These are phyloP conservation scores for Bembecia ichneumoniformis DNA, from an alignment of 2,888 invertebrate genomes.

Conservation along the genomic window DNA sequence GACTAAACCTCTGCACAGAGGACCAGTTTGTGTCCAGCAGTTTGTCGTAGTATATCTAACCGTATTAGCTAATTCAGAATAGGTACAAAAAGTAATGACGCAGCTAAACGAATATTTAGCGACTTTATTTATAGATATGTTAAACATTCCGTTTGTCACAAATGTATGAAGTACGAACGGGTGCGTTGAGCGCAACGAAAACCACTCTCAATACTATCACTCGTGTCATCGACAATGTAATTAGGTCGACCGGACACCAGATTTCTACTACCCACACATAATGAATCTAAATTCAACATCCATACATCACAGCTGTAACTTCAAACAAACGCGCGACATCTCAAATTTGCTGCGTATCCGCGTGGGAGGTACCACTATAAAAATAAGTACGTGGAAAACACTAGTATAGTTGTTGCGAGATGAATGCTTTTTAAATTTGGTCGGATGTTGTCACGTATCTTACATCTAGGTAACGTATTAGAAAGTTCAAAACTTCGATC, in stretches of 20 bases:
- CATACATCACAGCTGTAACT: conserved; percentile 28
- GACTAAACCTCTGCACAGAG: no score
- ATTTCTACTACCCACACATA: conserved; percentile 36
- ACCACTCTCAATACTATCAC: conserved; percentile 47
- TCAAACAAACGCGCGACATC: conserved; percentile 25
- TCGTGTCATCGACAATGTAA: conserved; percentile 44
- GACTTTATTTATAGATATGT: no score
- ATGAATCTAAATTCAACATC: conserved; percentile 31
- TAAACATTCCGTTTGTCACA: no score
- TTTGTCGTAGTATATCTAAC: no score
- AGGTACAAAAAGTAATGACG: no score
- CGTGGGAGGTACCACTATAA: conserved; percentile 29
- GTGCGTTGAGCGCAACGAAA: conserved; percentile 25
- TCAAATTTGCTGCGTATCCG: conserved; percentile 25
- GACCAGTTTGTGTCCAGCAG: no score
- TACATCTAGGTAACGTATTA: conserved; percentile 13
- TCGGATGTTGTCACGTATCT: conserved; percentile 14
- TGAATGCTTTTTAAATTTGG: conserved; percentile 11
- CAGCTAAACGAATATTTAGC: no score
- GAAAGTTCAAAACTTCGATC: conserved; percentile 17
- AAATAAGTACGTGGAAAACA: background rate
- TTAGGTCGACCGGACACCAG: conserved; percentile 62
- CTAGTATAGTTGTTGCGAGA: conserved; percentile 6
- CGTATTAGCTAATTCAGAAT: no score
- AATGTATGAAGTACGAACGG: conserved; percentile 3